phyloP scores from a whole-genome alignment of 2,113 vertebrate species.

The Scortum barcoo region DNA sequence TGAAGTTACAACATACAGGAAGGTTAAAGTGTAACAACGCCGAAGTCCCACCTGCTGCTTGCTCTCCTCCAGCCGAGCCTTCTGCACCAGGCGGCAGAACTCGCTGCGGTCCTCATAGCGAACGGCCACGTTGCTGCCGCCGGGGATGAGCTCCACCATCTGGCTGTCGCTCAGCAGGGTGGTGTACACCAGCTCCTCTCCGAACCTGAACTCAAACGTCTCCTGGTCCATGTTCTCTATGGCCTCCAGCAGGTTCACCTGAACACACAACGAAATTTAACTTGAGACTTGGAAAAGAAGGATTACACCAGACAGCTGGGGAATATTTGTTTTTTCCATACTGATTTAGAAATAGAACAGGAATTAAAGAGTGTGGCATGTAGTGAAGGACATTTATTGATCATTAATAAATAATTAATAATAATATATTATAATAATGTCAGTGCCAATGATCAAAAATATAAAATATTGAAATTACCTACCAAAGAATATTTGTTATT shows the following conservation, averaged over 20 bases:
- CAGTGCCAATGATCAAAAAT: background rate
- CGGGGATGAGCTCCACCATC: constrained; percentile 91
- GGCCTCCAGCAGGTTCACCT: constrained; percentile 97
- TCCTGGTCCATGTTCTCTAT: constrained; percentile 98
- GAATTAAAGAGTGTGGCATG: background rate
- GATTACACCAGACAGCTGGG: background rate
- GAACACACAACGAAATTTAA: constrained; percentile 38
- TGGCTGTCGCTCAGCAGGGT: constrained; percentile 92
- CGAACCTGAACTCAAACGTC: constrained; percentile 96
- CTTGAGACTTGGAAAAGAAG: background rate
- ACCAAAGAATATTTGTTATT: background rate
- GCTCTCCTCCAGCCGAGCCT: constrained; percentile 93
- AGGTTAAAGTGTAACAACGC: background rate
- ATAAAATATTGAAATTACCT: background rate
- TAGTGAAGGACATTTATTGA: background rate
- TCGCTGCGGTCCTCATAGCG: constrained; percentile 91
- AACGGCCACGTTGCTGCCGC: constrained; percentile 88
- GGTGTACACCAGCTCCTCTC: constrained; percentile 94
- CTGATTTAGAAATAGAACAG: background rate
- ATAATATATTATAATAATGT: no score
- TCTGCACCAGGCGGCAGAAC: constrained; percentile 92
- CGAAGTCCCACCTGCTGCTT: constrained; percentile 89
- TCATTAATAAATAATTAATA: no score
- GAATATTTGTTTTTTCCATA: background rate
- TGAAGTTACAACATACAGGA: background rate